Conservation (phyloP, 2,888 invertebrate genomes). For the Cephus runcator region DNA sequence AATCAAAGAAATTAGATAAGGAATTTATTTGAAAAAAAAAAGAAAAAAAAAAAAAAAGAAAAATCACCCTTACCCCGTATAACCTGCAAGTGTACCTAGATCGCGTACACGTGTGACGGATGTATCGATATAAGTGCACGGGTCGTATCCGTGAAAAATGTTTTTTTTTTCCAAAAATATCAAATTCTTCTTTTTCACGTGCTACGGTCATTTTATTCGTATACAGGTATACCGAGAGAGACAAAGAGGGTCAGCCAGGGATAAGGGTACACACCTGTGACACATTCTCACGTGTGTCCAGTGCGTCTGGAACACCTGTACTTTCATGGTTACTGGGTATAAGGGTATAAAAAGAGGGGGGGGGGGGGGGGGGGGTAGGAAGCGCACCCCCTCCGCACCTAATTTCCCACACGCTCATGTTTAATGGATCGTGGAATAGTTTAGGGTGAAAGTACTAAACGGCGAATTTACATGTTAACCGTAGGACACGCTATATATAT, state of each 20-base stretch:
- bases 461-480: constrained; percentile 18
- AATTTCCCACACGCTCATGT: constrained; percentile 40
- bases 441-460: neutral
- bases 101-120: neutral
- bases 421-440: constrained; percentile 14
- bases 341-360: constrained; percentile 5
- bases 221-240: neutral
- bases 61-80: neutral
- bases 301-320: constrained; percentile 53
- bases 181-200: neutral
- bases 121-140: neutral
- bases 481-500: constrained; percentile 10
- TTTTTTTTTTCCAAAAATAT: neutral
- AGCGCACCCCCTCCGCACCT: constrained; percentile 29
- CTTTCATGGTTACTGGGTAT: constrained; percentile 29
- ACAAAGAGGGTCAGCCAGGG: neutral
- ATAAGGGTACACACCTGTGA: constrained; percentile 46
- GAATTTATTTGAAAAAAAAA: neutral
- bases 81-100: neutral
- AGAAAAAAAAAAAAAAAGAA: too few species aligned
- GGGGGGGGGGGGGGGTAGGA: constrained; percentile 16
- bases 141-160: neutral
- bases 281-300: constrained; percentile 59
- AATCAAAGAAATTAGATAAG: neutral
- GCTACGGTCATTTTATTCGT: neutral